Conservation (phyloP, 2,797 vertebrate species). For the Holocentrus rufus region DNA sequence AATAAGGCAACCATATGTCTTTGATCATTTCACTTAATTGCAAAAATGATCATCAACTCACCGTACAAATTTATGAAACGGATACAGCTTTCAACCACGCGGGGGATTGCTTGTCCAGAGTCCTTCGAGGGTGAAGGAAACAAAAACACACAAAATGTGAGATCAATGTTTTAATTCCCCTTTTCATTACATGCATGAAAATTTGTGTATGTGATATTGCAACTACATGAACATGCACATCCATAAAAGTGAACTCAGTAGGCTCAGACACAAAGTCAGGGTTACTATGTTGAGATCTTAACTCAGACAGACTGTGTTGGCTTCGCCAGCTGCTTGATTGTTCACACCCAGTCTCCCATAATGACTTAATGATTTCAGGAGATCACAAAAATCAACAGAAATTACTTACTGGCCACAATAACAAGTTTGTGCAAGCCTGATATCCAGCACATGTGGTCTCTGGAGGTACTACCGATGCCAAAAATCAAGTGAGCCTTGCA, state of each 20-base stretch:
- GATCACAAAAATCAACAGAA: constrained; percentile 5
- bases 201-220: constrained; percentile 5
- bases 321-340: constrained; percentile 6
- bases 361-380: not conserved
- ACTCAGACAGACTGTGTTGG: constrained; percentile 69
- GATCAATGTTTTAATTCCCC: not conserved
- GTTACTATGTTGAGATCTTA: constrained; percentile 30
- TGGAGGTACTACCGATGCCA: constrained; percentile 16
- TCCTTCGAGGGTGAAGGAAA: constrained; percentile 81
- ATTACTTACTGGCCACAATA: not conserved
- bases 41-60: constrained; percentile 73
- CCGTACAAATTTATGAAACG: constrained; percentile 98
- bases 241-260: constrained; percentile 17
- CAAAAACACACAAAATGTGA: constrained; percentile 29
- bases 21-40: not conserved
- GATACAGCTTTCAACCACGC: constrained; percentile 97
- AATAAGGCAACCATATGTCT: constrained; percentile 2
- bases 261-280: constrained; percentile 15
- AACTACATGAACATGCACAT: constrained; percentile 51
- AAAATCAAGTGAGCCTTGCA: constrained; percentile 22
- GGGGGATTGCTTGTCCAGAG: constrained; percentile 94
- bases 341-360: not conserved
- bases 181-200: constrained; percentile 11
- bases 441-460: constrained; percentile 9
- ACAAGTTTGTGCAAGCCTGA: constrained; percentile 1